These are phyloP conservation scores for Pasiphila rectangulata DNA, from an alignment of 2,888 invertebrate species.

Conservation along the genomic window DNA sequence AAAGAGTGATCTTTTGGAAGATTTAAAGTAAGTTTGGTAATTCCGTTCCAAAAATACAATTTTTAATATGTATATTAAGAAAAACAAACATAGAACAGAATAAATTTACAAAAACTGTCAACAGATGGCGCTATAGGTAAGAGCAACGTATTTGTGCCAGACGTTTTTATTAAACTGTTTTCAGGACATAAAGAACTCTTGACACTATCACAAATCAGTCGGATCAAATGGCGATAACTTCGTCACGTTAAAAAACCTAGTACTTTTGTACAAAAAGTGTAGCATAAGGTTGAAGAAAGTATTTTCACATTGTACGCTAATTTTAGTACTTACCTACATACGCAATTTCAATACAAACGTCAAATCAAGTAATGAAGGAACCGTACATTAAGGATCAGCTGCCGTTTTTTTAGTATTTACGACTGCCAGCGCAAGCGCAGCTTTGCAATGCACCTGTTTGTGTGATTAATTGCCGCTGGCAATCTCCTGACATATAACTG, in stretches of 20 bases:
- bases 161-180: background rate
- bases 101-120: background rate
- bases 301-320: constrained; percentile 24
- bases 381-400: constrained; percentile 47
- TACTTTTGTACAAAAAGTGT: constrained; percentile 22
- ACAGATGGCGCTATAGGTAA: background rate
- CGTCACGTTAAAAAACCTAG: constrained; percentile 1
- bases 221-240: constrained; percentile 6
- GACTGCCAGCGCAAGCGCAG: constrained; percentile 48
- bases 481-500: constrained; percentile 64
- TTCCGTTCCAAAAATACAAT: too few species aligned
- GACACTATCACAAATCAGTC: constrained; percentile 17
- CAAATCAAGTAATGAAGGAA: constrained; percentile 51
- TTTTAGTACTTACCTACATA: too few species aligned
- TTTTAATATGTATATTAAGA: too few species aligned
- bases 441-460: constrained; percentile 70
- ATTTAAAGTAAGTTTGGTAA: too few species aligned
- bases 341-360: constrained; percentile 51
- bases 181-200: constrained; percentile 3
- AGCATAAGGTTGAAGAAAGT: constrained; percentile 22
- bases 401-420: constrained; percentile 53
- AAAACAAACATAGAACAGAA: too few species aligned
- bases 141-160: background rate
- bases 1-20: too few species aligned
- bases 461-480: constrained; percentile 66